phyloP scores from a whole-genome alignment of 1,140 invertebrate genomes.

The Lethocerus indicus region DNA sequence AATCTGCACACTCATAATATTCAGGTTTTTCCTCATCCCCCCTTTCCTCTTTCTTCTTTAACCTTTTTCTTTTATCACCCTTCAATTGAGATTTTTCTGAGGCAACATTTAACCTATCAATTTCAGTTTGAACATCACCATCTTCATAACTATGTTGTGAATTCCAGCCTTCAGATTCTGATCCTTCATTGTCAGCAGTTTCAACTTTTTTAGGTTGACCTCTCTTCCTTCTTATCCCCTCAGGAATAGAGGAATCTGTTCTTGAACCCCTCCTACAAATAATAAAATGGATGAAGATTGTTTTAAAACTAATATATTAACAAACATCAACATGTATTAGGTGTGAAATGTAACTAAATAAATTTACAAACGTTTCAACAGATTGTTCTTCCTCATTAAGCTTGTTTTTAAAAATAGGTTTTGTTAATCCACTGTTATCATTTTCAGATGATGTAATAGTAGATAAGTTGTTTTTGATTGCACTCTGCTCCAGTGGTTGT shows the following conservation, averaged over 20 bases:
- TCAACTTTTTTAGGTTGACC: too few relatives aligned
- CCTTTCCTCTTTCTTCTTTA: background rate
- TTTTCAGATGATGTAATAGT: background rate
- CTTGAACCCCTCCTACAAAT: too few relatives aligned
- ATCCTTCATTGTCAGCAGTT: background rate
- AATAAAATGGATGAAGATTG: too few relatives aligned
- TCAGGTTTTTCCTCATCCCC: background rate
- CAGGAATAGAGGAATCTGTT: too few relatives aligned
- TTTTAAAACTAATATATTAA: too few relatives aligned
- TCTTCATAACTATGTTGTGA: background rate
- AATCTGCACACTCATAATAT: slow-evolving; percentile 21
- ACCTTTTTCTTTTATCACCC: too few relatives aligned
- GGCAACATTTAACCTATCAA: too few relatives aligned
- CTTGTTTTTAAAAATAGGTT: background rate
- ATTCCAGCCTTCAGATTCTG: background rate
- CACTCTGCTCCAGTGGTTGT: background rate
- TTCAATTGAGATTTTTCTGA: too few relatives aligned
- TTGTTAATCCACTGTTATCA: background rate
- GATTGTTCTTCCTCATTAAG: too few relatives aligned
- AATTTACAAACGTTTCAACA: background rate
- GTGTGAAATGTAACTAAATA: background rate
- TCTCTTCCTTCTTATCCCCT: too few relatives aligned
- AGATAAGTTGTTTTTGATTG: background rate
- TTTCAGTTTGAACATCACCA: background rate
- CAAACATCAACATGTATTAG: too few relatives aligned